A percentile compares a stretch with the other conserved stretches of the same genome.
Evolutionary conservation across 2,797 vertebrate genomes (phyloP).

Genomic region (Bothrops alternatus): DNA sequence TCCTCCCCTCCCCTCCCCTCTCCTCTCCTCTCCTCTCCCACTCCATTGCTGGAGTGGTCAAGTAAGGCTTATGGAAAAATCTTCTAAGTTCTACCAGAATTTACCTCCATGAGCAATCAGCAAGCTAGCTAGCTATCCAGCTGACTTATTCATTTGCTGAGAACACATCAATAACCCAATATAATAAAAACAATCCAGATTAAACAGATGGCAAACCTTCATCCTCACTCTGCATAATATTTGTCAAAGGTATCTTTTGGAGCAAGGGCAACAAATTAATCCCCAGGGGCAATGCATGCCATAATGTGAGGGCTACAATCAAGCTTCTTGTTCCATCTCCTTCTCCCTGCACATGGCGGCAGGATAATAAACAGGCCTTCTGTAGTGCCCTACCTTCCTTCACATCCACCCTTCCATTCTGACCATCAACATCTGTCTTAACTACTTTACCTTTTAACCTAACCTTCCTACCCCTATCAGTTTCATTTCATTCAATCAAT

Average conservation of each 20-base stretch:
- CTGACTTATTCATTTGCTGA: neutral
- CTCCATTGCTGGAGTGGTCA: neutral
- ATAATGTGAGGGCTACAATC: neutral
- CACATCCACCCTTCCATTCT: neutral
- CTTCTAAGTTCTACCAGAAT: neutral
- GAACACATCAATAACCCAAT: neutral
- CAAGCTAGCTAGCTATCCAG: neutral
- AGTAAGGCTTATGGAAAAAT: neutral
- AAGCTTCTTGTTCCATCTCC: neutral
- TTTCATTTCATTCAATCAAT: neutral
- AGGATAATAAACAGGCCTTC: neutral
- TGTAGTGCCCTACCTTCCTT: neutral
- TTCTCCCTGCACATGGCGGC: neutral
- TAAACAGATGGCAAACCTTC: neutral
- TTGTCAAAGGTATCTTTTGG: neutral
- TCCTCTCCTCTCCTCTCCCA: neutral
- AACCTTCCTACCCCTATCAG: neutral
- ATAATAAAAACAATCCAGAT: neutral
- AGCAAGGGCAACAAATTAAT: neutral
- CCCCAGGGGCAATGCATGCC: neutral
- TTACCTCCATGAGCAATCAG: neutral
- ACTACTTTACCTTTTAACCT: neutral
- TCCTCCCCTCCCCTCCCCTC: too few species aligned
- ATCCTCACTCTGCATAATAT: neutral
- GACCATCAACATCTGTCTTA: neutral